Base-by-base conservation (phyloP, 2,888 invertebrate genomes). In the Xestobium rufovillosum region DNA sequence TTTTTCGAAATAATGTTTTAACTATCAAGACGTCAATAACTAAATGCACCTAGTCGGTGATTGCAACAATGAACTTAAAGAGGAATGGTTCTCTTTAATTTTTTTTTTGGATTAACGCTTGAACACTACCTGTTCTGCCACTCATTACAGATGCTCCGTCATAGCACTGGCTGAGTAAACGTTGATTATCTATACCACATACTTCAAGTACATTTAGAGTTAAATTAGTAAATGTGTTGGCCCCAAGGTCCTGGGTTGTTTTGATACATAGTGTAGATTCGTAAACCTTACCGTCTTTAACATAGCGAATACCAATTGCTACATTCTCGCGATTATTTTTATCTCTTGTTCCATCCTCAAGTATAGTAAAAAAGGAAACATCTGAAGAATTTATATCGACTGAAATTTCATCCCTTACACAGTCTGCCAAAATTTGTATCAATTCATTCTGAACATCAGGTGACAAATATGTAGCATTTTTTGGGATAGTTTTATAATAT, bases 311-410 rank as follows among this genome's bases (percentile, higher is more conserved):
- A 3, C 23, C 40, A 12, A 38, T 37, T 10, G 40, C 31, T n/a
- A 38, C 23, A 37, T 38, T 40, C 31, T 40, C 33, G 6, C 32
- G 14, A 23, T 40, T 40, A 27, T 40, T 38, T 31, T 40, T 38
- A 31, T 40, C 40, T 26, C 37, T 38, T 11, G 37, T 40, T 10
- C 40, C 31, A 33, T 40, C 32, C 29, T 40, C 36, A 10, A 40
- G 19, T 14, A 38, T 26, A n/a, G 40, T 40, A 27, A 40, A 40
- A 36, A 31, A 40, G 2, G 27, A 8, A 13, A 39, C 40, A 16
- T 39, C 40, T 26, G 31, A 36, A 26, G 31, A 14, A 14, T 37
- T 9, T 11, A 37, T 31, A 37, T 39, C 36, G 14, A 16, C 16
- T 2, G 36, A 31, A 36, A 39, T 27, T 30, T 28, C 27, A 10